Evolutionary conservation across 2,113 vertebrate genomes (phyloP).

Genomic region (Pomatostomus ruficeps): DNA sequence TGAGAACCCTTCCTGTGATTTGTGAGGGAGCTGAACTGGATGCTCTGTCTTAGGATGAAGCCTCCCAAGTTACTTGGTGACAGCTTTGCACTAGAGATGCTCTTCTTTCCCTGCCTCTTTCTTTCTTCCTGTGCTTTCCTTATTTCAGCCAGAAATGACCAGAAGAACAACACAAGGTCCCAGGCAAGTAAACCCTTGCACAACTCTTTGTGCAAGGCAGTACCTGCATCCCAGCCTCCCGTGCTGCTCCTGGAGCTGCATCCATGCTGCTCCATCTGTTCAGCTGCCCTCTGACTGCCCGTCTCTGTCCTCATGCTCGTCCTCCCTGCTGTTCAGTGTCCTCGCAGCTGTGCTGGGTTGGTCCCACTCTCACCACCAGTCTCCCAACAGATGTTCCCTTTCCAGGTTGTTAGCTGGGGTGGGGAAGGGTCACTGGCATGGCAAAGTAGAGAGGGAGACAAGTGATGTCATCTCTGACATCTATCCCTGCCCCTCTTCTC

Average conservation of each 20-base stretch:
- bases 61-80: not conserved
- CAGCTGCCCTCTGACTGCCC: not conserved
- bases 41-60: not conserved
- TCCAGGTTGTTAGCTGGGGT: not conserved
- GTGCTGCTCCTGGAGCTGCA: rapidly evolving
- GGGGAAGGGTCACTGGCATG: rapidly evolving
- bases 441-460: not conserved
- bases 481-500: not conserved
- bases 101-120: not conserved
- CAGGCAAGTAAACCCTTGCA: not conserved
- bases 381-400: not conserved
- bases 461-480: not conserved
- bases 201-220: rapidly evolving
- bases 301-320: rapidly evolving
- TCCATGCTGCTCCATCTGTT: not conserved
- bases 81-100: not conserved
- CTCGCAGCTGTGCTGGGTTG: rapidly evolving
- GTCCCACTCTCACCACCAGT: not conserved
- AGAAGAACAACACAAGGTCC: rapidly evolving
- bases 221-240: rapidly evolving
- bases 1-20: not conserved
- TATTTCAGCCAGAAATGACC: not conserved
- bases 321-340: not conserved
- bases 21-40: not conserved
- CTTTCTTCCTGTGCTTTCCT: not conserved